Evolutionary conservation across 2,113 vertebrate species (phyloP).

Genomic region (Dasyornis broadbenti): DNA sequence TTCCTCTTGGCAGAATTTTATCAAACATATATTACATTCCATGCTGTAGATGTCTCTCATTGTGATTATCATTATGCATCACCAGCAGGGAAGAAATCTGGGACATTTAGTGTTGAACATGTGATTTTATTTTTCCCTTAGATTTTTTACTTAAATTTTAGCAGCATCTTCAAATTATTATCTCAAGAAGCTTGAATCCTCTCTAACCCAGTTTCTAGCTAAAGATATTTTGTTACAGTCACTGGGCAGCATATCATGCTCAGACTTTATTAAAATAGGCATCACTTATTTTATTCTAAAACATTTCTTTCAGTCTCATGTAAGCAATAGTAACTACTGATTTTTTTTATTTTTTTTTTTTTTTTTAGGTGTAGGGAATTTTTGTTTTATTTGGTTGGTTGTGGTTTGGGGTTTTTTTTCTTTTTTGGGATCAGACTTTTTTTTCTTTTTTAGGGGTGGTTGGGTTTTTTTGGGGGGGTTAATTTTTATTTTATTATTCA

Average conservation of each 20-base stretch:
- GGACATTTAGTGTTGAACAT: not conserved
- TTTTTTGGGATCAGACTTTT: not conserved
- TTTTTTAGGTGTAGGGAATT: not conserved
- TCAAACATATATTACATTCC: not conserved
- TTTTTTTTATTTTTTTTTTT: not conserved
- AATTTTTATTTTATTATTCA: not conserved
- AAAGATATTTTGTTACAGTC: not conserved
- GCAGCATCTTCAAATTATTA: not conserved
- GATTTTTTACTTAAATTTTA: not conserved
- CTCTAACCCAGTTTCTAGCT: not conserved
- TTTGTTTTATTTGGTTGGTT: not conserved
- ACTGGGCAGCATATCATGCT: not conserved
- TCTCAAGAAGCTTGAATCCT: not conserved
- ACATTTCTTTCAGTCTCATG: not conserved
- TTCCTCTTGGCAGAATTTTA: not conserved
- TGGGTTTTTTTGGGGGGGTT: no score
- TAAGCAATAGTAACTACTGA: not conserved
- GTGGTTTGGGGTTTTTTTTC: not conserved
- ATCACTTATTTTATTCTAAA: not conserved
- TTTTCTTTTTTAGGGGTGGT: not conserved
- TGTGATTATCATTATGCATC: not conserved
- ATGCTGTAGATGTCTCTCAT: not conserved
- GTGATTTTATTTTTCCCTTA: not conserved
- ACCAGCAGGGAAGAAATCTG: not conserved
- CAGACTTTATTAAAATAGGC: not conserved